Base-by-base conservation (phyloP, 2,888 invertebrate species). In the Minunthozetes semirufus region DNA sequence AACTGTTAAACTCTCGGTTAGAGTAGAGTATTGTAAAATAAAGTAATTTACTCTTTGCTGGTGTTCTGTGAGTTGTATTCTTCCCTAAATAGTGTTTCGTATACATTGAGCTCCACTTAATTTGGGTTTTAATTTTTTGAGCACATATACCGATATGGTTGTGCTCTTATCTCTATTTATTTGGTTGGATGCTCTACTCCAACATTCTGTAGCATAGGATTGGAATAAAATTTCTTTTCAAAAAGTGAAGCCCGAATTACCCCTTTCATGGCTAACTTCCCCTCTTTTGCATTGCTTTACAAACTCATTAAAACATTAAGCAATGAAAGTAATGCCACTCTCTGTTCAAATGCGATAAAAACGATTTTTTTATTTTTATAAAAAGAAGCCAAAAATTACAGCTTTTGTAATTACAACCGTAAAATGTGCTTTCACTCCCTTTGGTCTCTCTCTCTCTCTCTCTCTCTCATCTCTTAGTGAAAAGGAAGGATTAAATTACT, bases 401-500 rank as follows among this genome's bases (percentile, higher is more conserved):
- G 73, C 59, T 61, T 61, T 73, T 73, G 56, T 73, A 73, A 73
- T 73, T 73, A 73, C 73, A 73, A 73, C 73, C 63, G 73, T 73
- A 63, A 73, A 73, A 73, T 73, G 61, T 66, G 42, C 73, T 73
- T 66, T 46, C 22, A 73, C 46, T 59, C 22, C 22, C 13, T 22
- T 46, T 42, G 33, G 22, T 42, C 42, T 68, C 68, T 68, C 68
- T 68, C 68, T 42, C 68, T 68, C 66, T 66, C 33, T 66, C 29
- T 33, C 66, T 29, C 17, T 29, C 25, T 38, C 3, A 17, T 25
- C 70, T 33, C 71, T 50, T 19, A 17, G 25, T 22, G 25, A 48
- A 48, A 50, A 46, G 29, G 17, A 71, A 74, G 76, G 76, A 76
- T 76, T 76, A 76, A 75, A 76, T 76, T 75, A 76, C 75, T 76